Evolutionary conservation across 2,888 invertebrate species (phyloP).

Genomic region (Pachycephus smyrnensis): DNA sequence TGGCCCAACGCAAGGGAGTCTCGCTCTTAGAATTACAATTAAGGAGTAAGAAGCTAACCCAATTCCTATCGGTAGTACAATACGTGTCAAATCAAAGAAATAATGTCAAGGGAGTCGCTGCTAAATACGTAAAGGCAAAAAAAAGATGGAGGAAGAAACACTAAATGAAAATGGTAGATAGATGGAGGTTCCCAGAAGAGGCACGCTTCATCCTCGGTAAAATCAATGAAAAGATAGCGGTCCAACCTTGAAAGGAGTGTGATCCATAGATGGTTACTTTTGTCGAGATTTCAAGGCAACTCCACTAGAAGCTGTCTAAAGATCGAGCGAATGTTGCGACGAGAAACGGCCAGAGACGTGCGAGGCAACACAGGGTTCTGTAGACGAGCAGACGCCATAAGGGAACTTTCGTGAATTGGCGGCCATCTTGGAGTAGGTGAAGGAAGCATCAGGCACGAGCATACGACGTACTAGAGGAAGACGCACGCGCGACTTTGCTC

Average conservation of each 20-base stretch:
- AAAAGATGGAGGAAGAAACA: no score
- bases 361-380: constrained; percentile 3
- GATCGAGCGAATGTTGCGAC: background rate
- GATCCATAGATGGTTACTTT: constrained; percentile 28
- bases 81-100: no score
- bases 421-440: constrained; percentile 57
- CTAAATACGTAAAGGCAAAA: no score
- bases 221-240: constrained; percentile 20
- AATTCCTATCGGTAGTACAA: no score
- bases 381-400: constrained; percentile 45
- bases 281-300: background rate
- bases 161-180: no score
- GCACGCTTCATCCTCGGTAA: constrained; percentile 20
- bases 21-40: no score
- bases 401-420: constrained; percentile 50
- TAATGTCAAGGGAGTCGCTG: no score
- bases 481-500: constrained; percentile 49
- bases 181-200: constrained; percentile 12
- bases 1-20: no score
- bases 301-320: constrained; percentile 6
- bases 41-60: no score
- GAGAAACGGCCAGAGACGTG: constrained; percentile 1
- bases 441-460: constrained; percentile 44
- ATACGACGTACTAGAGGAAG: constrained; percentile 43
- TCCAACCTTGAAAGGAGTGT: constrained; percentile 38